Evolutionary conservation across 1,140 invertebrate genomes (phyloP), one percentile per base, ranked within the genome.

Genomic region (Ctenoplectra terminalis): DNA sequence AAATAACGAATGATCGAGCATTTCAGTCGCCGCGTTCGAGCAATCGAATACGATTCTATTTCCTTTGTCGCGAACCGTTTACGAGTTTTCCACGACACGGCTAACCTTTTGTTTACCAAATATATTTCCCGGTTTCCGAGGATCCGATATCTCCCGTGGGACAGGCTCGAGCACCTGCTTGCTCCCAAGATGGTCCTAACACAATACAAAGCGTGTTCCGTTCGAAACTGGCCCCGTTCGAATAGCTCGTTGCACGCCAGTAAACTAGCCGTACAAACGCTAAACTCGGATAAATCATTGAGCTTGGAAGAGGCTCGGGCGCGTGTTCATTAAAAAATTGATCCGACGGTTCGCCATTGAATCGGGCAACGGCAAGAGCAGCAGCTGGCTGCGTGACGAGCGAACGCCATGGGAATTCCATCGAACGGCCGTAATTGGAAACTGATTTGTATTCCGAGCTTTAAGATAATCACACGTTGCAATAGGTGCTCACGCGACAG

Each of bases 101-200:
- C 74, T 67, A n/a, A 81, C 75, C 69, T 78, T 82, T 82, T 84
- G 86, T 82, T 78, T 76, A 56, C 66, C 72, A 81, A 83, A 87
- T 81, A 83, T 83, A 81, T 87, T 78, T 83, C 63, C 80, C 61
- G 77, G 79, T 80, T 83, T 61, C 61, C 80, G 76, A 77, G 80
- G 46, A 85, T 75, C 81, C 73, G 87, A 88, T 88, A 83, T 20
- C 75, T 87, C 86, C 86, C 73, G 1, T 40, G 87, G 64, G 87
- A 83, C 50, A 80, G 31, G 54, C 70, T 26, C 31, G 60, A 71
- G 76, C 87, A 88, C 76, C 87, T 88, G 87, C 67, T 85, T 82
- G 80, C 80, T 88, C 87, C 87, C 87, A 88, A 85, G 83, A 76
- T 75, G 86, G 72, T 67, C 79, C 80, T 83, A 87, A 85, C 86